Conservation (phyloP, 1,140 invertebrate genomes). For the Drosophila auraria region DNA sequence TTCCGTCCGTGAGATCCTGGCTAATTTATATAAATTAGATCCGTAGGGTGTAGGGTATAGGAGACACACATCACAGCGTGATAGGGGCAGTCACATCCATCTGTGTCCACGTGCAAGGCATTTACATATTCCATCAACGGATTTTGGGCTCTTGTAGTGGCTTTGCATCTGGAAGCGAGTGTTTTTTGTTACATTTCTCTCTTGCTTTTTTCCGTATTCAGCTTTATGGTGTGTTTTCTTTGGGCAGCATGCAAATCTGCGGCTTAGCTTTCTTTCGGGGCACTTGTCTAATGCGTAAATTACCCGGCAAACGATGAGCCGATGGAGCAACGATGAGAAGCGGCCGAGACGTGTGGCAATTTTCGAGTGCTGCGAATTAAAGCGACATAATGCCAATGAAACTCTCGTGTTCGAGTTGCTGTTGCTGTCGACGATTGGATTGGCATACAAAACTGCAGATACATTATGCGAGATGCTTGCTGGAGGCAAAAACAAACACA, state of each 20-base stretch:
- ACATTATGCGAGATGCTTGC: constrained; percentile 64
- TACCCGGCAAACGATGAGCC: constrained; percentile 52
- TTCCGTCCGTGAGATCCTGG: background rate
- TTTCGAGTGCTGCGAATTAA: constrained; percentile 60
- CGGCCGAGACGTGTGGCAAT: constrained; percentile 53
- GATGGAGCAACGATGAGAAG: constrained; percentile 21
- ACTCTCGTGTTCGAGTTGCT: constrained; percentile 51
- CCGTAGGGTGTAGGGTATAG: background rate
- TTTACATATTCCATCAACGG: constrained; percentile 70
- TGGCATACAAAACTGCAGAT: constrained; percentile 75
- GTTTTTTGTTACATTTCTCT: constrained; percentile 15
- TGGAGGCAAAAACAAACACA: constrained; percentile 78
- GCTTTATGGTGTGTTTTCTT: constrained; percentile 16
- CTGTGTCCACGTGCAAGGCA: constrained; percentile 51
- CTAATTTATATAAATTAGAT: constrained; percentile 11
- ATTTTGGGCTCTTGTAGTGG: constrained; percentile 54
- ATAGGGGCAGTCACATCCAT: constrained; percentile 46
- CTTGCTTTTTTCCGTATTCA: background rate
- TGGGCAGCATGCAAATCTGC: constrained; percentile 70
- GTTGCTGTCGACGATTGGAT: constrained; percentile 62
- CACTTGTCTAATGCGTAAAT: constrained; percentile 79
- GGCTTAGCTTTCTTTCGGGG: constrained; percentile 73
- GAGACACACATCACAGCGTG: constrained; percentile 21
- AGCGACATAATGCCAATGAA: constrained; percentile 72
- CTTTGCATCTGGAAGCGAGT: constrained; percentile 67